Conservation (phyloP, 2,113 vertebrate species). For the Charina bottae region DNA sequence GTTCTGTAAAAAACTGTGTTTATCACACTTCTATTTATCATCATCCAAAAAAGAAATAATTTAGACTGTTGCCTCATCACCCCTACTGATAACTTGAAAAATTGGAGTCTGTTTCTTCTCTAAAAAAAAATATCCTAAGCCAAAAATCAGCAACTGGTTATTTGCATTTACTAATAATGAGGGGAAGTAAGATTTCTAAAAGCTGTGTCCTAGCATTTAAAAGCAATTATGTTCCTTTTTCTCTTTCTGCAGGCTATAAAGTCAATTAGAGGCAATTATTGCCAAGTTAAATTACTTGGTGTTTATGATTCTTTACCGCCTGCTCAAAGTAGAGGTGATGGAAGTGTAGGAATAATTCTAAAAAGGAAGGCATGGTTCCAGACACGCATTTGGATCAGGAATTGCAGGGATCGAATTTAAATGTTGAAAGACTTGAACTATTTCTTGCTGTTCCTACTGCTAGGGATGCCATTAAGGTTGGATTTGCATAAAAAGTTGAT, state of each 20-base stretch:
- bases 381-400: background rate
- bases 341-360: background rate
- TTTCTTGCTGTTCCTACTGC: background rate
- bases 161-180: background rate
- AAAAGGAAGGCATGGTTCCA: background rate
- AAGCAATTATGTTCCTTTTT: slow-evolving; percentile 38
- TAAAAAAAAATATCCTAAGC: fast-evolving
- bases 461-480: background rate
- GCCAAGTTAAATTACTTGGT: slow-evolving; percentile 47
- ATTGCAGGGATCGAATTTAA: background rate
- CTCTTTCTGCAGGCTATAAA: slow-evolving; percentile 37
- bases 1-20: background rate
- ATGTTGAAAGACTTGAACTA: background rate
- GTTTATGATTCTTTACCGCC: slow-evolving; percentile 43
- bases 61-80: background rate
- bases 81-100: background rate
- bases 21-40: background rate
- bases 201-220: slow-evolving; percentile 44
- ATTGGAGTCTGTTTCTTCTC: background rate
- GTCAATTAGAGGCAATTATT: slow-evolving; percentile 40
- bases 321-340: background rate
- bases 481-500: background rate
- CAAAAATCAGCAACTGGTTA: fast-evolving
- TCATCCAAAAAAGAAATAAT: background rate
- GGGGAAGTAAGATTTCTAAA: background rate